Evolutionary conservation across 2,888 invertebrate genomes (phyloP).

Genomic region (Pristionchus arcanus): DNA sequence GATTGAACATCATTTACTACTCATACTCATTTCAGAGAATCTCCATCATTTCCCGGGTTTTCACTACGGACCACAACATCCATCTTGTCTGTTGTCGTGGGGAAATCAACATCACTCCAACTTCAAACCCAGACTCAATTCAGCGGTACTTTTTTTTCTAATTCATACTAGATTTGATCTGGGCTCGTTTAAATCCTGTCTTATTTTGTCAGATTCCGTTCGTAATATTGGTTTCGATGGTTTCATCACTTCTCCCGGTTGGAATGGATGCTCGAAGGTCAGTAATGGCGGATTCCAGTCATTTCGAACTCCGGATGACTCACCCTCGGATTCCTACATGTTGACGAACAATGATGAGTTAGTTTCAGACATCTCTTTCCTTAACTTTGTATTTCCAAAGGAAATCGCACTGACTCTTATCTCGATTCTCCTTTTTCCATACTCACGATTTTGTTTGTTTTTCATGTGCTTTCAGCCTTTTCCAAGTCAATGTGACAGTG

Average conservation of each 20-base stretch:
- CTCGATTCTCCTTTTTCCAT: too few relatives aligned
- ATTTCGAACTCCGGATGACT: not conserved
- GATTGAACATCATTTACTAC: not conserved
- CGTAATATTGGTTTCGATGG: not conserved
- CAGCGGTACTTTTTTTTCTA: not conserved
- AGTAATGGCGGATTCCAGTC: not conserved
- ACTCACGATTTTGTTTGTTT: not conserved
- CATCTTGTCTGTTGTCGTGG: not conserved
- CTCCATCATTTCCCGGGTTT: not conserved
- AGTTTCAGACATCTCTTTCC: not conserved
- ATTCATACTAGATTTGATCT: too few relatives aligned
- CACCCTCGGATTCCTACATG: not conserved
- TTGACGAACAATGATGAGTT: not conserved
- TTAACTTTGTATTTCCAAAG: too few relatives aligned
- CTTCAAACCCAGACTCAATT: not conserved
- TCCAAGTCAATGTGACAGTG: not conserved
- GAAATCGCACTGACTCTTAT: too few relatives aligned
- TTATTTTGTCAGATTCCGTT: not conserved
- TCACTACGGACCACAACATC: not conserved
- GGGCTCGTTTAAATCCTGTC: not conserved
- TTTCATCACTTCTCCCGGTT: not conserved
- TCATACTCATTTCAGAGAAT: not conserved
- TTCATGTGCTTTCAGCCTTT: not conserved
- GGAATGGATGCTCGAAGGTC: not conserved
- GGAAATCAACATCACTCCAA: not conserved